These are phyloP conservation scores for Bryconaethiops microstoma DNA, from an alignment of 2,797 vertebrate species.

Conservation along the genomic window DNA sequence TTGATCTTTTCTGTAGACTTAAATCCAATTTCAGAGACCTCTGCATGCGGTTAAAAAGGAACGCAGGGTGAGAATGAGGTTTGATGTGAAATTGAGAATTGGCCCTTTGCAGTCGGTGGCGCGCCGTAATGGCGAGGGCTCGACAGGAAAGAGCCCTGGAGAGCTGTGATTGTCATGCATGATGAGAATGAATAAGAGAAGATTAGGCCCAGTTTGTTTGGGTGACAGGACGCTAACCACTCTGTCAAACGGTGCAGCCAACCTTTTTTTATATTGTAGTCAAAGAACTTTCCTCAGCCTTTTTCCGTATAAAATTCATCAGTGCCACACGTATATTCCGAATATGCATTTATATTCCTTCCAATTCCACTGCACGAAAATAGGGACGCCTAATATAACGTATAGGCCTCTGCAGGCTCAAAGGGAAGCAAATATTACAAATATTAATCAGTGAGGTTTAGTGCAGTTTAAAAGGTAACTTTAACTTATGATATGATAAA, in stretches of 20 bases:
- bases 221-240: conserved; percentile 1
- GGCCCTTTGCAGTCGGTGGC: conserved; percentile 25
- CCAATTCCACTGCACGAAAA: not conserved
- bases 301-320: not conserved
- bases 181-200: conserved; percentile 21
- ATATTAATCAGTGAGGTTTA: too few species aligned
- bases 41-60: not conserved
- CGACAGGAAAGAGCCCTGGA: conserved; percentile 5
- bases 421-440: too few species aligned
- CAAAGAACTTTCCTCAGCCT: not conserved
- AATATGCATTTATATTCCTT: not conserved
- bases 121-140: not conserved
- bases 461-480: too few species aligned
- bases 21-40: conserved; percentile 16
- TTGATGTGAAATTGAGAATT: conserved; percentile 23
- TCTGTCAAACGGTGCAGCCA: not conserved
- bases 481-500: too few species aligned
- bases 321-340: not conserved
- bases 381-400: not conserved
- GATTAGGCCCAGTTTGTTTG: not conserved
- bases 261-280: not conserved
- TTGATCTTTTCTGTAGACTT: conserved; percentile 35
- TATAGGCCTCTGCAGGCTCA: not conserved
- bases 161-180: conserved; percentile 11
- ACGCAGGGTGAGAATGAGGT: not conserved